Evolutionary conservation across 2,113 vertebrate species (phyloP), one percentile per base, ranked within the genome.

Genomic region (Xenotilapia longispinis): DNA sequence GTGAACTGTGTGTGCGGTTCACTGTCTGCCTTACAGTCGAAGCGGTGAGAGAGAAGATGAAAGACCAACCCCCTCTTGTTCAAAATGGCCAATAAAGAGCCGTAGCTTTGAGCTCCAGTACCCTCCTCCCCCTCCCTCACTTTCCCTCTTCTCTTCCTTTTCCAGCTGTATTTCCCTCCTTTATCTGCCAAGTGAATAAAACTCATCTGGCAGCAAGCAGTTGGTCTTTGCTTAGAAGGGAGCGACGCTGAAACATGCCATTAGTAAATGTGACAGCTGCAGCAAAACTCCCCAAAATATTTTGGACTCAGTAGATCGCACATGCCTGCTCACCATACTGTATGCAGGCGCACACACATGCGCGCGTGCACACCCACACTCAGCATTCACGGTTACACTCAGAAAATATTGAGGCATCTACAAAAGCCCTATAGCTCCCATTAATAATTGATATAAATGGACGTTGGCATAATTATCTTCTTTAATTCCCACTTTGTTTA

Each of bases 11-110:
- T 63, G 78, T 84, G 84, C 54, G 55, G 53, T 65, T 85, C 78
- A 58, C 65, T 78, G 47, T 70, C 26, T 85, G 84, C 83, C 80
- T 81, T 79, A 88, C 73, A 73, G 87, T 60, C 49, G 86, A 88
- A 89, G 87, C 31, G 45, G 91, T 47, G 83, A 85, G 92, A 88
- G 88, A 92, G 93, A 92, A 78, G 49, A 68, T 92, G 55, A 87
- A 63, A 86, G 92, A 94, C 89, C 94, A 91, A 31, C 85, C 94
- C 94, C 40, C 90, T 92, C 91, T 86, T 21, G 15, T 84, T 92
- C 80, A 87, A 88, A 80, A 93, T 51, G 70, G 88, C 95, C 94
- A 94, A 94, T 95, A 83, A 90, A 89, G 84, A 88, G 91, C 93
- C 54, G 79, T 49, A 75, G 75, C 88, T 90, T 55, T 0, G 12